Percentiles rank a stretch among this genome's conserved stretches.
These are phyloP conservation scores for Mugil cephalus DNA, from an alignment of 2,113 vertebrate genomes.

Conservation along the genomic window DNA sequence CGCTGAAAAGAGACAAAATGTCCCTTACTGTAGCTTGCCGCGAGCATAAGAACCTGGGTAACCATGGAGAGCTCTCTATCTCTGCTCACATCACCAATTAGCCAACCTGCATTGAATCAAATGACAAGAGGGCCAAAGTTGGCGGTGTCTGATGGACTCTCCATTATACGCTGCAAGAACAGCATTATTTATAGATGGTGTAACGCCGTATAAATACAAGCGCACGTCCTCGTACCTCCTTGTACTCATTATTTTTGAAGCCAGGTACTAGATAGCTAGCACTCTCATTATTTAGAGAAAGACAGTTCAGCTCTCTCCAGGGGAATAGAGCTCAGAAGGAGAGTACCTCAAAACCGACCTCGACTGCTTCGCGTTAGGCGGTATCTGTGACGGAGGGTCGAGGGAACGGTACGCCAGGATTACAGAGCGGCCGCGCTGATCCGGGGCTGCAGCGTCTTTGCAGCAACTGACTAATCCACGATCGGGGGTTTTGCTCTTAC, in stretches of 20 bases:
- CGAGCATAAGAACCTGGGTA: constrained; percentile 45
- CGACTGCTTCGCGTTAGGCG: constrained; percentile 50
- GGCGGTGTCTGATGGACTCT: constrained; percentile 42
- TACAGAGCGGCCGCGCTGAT: constrained; percentile 27
- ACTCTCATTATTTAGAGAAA: constrained; percentile 68
- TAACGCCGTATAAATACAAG: constrained; percentile 33
- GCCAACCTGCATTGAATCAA: constrained; percentile 54
- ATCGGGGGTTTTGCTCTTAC: constrained; percentile 48
- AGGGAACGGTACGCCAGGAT: constrained; percentile 5
- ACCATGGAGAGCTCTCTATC: constrained; percentile 47
- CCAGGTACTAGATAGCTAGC: constrained; percentile 50
- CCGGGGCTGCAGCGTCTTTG: constrained; percentile 15
- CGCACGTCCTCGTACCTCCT: constrained; percentile 42
- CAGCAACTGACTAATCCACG: constrained; percentile 32
- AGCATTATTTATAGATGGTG: constrained; percentile 49
- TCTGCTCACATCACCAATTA: constrained; percentile 62
- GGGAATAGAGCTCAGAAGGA: constrained; percentile 45
- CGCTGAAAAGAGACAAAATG: constrained; percentile 47
- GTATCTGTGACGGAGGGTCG: background rate
- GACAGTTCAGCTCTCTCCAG: constrained; percentile 45
- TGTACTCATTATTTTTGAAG: constrained; percentile 63
- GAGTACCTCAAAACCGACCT: constrained; percentile 42
- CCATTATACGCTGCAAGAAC: constrained; percentile 42
- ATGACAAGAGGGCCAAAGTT: constrained; percentile 62
- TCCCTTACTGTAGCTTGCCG: constrained; percentile 47